Evolutionary conservation across 2,888 invertebrate species (phyloP), one percentile per base, ranked within the genome.

Genomic region (Rhaphigaster nebulosa): DNA sequence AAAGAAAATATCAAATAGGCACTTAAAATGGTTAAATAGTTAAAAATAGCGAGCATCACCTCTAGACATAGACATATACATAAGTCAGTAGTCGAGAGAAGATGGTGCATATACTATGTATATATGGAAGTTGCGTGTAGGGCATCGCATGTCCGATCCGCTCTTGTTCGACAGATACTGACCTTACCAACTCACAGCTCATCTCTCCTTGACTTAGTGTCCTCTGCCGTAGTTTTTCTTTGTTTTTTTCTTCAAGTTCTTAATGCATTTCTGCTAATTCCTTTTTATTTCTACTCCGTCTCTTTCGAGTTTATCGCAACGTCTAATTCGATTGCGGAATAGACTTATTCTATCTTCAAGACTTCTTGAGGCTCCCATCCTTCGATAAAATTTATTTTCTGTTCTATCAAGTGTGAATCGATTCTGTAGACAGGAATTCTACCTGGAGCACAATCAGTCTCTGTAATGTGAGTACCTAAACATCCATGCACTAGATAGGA

Each of bases 121-220:
- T n/a, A n/a, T n/a, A 76, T 65, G 65, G 23, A 45, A 60, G 65
- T 88, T 88, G 88, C 88, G 88, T 88, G 88, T 13, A 45, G 15
- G 1, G 3, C 13, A 65, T 88, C 88, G 88, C 88, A 88, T 88
- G 88, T 26, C 65, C 38, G 41, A 6, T 13, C n/a, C n/a, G 15
- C 38, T 29, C 65, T n/a, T 1, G 2, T 65, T 65, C 41, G 41
- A 29, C 88, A n/a, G 15, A 1, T 34, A 20, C 52, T 88, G 88
- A 88, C 88, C 88, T 88, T 65, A 88, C 88, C 88, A 88, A 88
- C 88, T 38, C 50, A 45, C 87, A 45, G 50, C 87, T 87, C 87
- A 50, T 87, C 50, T 12, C 50, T 1, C 10, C 13, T 38, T 76
- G 18, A 18, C 41, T n/a, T 13, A 29, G 29, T 18, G 87, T 50